phyloP scores from a whole-genome alignment of 2,797 vertebrate genomes.

The Silurus lanzhouensis region DNA sequence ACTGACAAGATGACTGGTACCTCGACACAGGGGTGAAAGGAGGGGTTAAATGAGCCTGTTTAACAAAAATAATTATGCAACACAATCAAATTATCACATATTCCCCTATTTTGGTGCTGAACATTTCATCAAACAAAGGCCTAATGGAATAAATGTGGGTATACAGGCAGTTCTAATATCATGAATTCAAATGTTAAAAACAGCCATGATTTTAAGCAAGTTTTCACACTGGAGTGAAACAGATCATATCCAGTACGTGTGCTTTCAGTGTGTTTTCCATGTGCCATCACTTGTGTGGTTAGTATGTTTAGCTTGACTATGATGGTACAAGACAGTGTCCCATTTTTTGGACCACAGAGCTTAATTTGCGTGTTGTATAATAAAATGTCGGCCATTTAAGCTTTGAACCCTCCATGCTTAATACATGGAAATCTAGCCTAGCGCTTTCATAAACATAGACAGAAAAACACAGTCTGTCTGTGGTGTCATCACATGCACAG shows the following conservation, averaged over 20 bases:
- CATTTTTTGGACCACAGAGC: background rate
- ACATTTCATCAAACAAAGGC: background rate
- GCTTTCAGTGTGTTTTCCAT: background rate
- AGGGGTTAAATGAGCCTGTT: no score
- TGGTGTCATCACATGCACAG: background rate
- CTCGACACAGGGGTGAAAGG: no score
- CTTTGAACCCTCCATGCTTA: background rate
- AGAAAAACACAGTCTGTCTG: background rate
- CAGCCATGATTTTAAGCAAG: background rate
- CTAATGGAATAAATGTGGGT: background rate
- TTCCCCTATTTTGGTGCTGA: background rate
- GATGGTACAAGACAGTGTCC: background rate
- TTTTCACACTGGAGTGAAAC: background rate
- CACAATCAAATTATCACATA: no score
- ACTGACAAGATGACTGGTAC: no score
- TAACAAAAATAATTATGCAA: background rate
- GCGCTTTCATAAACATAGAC: background rate
- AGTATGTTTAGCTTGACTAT: background rate
- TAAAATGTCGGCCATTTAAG: background rate
- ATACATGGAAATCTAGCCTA: background rate
- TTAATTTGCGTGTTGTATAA: background rate
- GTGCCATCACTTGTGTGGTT: background rate
- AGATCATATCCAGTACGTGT: background rate
- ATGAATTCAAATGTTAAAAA: background rate
- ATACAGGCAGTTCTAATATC: background rate